Evolutionary conservation across 2,113 vertebrate genomes (phyloP).

Genomic region (Etheostoma spectabile): DNA sequence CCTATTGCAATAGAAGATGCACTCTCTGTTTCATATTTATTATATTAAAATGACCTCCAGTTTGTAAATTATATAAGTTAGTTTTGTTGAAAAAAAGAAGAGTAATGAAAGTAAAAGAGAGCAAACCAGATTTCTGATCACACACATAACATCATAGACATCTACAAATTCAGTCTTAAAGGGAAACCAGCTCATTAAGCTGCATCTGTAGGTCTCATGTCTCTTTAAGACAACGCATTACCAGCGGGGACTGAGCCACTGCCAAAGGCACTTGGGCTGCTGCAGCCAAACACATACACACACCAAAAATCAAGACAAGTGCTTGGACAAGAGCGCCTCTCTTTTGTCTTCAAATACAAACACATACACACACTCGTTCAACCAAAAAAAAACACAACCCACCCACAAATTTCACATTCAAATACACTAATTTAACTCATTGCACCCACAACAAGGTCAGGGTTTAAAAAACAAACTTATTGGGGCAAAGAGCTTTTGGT

Average conservation of each 20-base stretch:
- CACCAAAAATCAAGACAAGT: conserved; percentile 63
- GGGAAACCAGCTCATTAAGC: conserved; percentile 35
- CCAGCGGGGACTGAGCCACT: conserved; percentile 66
- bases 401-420: conserved; percentile 61
- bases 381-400: conserved; percentile 48
- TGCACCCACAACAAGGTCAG: conserved; percentile 57
- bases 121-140: conserved; percentile 13
- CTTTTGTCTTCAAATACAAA: neutral
- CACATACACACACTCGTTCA: conserved; percentile 24
- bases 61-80: neutral
- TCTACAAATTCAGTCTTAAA: conserved; percentile 31
- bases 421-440: conserved; percentile 49
- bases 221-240: conserved; percentile 72
- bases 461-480: conserved; percentile 43
- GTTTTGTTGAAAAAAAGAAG: neutral
- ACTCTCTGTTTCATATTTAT: neutral
- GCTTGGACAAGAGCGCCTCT: conserved; percentile 40
- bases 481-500: conserved; percentile 37
- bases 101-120: conserved; percentile 20
- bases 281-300: conserved; percentile 75
- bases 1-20: neutral
- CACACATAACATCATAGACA: conserved; percentile 8
- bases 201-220: conserved; percentile 63
- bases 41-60: neutral
- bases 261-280: conserved; percentile 75